phyloP scores from a whole-genome alignment of 2,888 invertebrate genomes.

The Coremacera marginata region DNA sequence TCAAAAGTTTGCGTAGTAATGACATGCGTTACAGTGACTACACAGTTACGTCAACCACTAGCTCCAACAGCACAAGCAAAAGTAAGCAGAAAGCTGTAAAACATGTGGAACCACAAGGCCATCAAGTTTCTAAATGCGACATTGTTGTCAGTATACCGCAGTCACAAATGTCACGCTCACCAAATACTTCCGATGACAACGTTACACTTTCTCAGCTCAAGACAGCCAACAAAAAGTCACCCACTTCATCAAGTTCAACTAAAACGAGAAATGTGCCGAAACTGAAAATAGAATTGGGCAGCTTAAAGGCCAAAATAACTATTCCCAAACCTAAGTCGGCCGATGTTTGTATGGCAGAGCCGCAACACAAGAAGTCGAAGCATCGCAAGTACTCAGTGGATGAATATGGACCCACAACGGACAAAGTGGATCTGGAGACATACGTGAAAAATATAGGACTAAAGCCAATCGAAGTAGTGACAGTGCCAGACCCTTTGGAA shows the following conservation, averaged over 20 bases:
- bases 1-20: constrained; percentile 68
- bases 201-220: constrained; percentile 60
- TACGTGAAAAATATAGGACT: constrained; percentile 68
- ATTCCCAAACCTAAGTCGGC: constrained; percentile 62
- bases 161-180: constrained; percentile 59
- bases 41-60: constrained; percentile 52
- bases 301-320: constrained; percentile 61
- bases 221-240: constrained; percentile 64
- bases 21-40: constrained; percentile 66
- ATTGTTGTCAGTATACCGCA: constrained; percentile 68
- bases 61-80: neutral
- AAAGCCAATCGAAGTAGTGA: constrained; percentile 62
- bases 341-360: constrained; percentile 48
- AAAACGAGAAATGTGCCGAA: constrained; percentile 61
- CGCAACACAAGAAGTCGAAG: constrained; percentile 47
- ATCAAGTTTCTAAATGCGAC: constrained; percentile 55
- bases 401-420: constrained; percentile 50
- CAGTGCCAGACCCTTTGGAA: constrained; percentile 47
- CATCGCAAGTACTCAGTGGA: constrained; percentile 56
- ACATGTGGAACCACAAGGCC: neutral
- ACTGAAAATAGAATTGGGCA: constrained; percentile 64
- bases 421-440: constrained; percentile 63
- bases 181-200: constrained; percentile 62
- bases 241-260: constrained; percentile 37
- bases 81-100: constrained; percentile 20